Evolutionary conservation across 2,113 vertebrate species (phyloP).

Genomic region (Arizona elegans): DNA sequence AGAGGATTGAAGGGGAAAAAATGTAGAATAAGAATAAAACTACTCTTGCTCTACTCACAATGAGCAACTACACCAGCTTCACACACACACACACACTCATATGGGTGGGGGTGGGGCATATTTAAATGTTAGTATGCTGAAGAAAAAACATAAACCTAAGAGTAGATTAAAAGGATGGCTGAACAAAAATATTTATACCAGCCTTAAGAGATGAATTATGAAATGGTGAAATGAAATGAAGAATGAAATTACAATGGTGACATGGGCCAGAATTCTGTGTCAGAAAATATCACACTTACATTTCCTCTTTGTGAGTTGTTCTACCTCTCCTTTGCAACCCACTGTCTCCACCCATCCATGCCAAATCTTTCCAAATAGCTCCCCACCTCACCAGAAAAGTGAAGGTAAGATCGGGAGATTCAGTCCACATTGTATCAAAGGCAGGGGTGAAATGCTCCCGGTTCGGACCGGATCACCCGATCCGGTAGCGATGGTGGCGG

Average conservation of each 20-base stretch:
- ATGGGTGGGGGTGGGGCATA: background rate
- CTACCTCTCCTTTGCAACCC: background rate
- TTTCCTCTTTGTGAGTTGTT: background rate
- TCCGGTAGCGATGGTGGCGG: too few species aligned
- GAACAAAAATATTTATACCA: slow-evolving; percentile 26
- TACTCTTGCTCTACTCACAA: too few species aligned
- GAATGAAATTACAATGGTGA: background rate
- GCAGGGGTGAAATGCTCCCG: too few species aligned
- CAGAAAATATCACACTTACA: background rate
- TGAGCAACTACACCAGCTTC: background rate
- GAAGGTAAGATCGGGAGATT: accelerated
- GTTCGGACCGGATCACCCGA: too few species aligned
- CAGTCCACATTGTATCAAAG: background rate
- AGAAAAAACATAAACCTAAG: background rate
- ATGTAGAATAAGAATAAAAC: background rate
- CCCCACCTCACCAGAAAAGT: background rate
- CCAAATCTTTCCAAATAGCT: background rate
- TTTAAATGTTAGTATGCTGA: background rate
- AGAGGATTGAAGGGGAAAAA: background rate
- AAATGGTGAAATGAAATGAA: background rate
- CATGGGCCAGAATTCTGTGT: background rate
- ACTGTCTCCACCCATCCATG: background rate
- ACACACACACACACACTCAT: background rate
- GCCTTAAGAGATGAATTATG: background rate
- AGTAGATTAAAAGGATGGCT: background rate